These are phyloP conservation scores for Phocoena sinus DNA, from an alignment of 2,113 vertebrate species.

Conservation along the genomic window DNA sequence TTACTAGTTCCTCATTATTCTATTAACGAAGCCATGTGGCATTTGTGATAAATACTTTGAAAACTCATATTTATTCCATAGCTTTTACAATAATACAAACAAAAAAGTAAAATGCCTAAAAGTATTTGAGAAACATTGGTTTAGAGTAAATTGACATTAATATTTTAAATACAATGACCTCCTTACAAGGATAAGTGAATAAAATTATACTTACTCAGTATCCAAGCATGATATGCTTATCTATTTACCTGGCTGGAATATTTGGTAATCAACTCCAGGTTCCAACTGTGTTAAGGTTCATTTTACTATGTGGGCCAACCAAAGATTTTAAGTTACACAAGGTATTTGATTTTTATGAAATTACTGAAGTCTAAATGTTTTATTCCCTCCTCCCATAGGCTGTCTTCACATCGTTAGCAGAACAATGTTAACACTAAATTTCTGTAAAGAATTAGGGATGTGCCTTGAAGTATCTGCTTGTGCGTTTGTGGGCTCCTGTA, in stretches of 20 bases:
- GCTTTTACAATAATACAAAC: neutral
- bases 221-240: neutral
- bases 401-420: neutral
- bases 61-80: neutral
- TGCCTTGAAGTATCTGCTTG: neutral
- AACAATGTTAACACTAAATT: neutral
- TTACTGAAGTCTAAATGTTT: neutral
- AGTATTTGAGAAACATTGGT: neutral
- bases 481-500: neutral
- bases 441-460: neutral
- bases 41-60: neutral
- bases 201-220: neutral
- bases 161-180: neutral
- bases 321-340: neutral
- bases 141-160: neutral
- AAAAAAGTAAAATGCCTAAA: slow-evolving; percentile 5
- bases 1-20: neutral
- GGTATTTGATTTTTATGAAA: neutral
- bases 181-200: neutral
- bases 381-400: neutral
- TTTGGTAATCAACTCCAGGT: neutral
- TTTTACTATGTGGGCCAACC: neutral
- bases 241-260: neutral
- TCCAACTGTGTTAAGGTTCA: neutral
- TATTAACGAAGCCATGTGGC: neutral